These are phyloP conservation scores for Tachina lurida DNA, from an alignment of 2,888 invertebrate genomes.

Conservation along the genomic window DNA sequence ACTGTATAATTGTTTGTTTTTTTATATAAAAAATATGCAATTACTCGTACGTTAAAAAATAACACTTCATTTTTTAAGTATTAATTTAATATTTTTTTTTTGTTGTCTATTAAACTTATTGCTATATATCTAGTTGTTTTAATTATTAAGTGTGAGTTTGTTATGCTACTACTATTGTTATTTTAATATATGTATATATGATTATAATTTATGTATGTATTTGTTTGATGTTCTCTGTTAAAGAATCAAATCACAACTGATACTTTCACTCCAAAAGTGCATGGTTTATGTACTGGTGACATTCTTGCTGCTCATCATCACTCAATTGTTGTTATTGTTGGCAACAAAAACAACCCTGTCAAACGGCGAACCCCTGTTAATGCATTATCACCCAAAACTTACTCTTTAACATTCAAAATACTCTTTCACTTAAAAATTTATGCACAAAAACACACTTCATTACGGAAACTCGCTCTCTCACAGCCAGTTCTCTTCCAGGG, in stretches of 20 bases:
- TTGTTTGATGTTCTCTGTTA: constrained; percentile 75
- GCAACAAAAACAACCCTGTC: constrained; percentile 58
- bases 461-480: constrained; percentile 30
- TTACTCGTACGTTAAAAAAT: constrained; percentile 68
- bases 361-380: constrained; percentile 61
- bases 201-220: background rate
- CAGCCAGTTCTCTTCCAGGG: background rate
- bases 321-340: constrained; percentile 38
- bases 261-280: constrained; percentile 80
- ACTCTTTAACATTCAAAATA: constrained; percentile 54
- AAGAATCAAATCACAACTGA: constrained; percentile 83
- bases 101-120: constrained; percentile 53
- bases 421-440: constrained; percentile 51
- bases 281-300: constrained; percentile 78
- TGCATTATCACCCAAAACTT: constrained; percentile 45
- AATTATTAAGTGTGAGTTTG: constrained; percentile 17
- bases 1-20: constrained; percentile 42
- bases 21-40: constrained; percentile 60
- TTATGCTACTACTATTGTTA: constrained; percentile 21
- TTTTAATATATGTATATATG: constrained; percentile 1
- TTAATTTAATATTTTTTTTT: constrained; percentile 53
- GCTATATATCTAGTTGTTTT: constrained; percentile 51
- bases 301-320: constrained; percentile 36
- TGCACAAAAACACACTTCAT: background rate
- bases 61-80: constrained; percentile 74